phyloP scores from a whole-genome alignment of 1,140 invertebrate genomes.

The Propsilocerus akamusi region DNA sequence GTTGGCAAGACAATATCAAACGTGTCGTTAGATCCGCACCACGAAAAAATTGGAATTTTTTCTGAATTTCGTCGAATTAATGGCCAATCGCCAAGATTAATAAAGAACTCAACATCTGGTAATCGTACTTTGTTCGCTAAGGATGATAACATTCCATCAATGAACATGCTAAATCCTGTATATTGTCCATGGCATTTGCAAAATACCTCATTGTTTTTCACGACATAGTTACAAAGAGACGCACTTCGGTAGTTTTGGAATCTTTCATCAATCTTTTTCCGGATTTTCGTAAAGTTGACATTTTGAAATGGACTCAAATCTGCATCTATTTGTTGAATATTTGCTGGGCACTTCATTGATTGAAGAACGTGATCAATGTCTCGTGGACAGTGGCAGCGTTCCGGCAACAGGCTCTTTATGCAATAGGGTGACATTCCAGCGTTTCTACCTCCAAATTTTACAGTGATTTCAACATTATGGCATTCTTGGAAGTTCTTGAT shows the following conservation, averaged over 20 bases:
- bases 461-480: conserved; percentile 42
- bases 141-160: conserved; percentile 73
- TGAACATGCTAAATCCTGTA: conserved; percentile 92
- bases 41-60: conserved; percentile 77
- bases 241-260: conserved; percentile 37
- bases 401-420: conserved; percentile 54
- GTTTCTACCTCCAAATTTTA: conserved; percentile 47
- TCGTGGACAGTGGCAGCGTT: conserved; percentile 70
- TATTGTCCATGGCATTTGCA: conserved; percentile 83
- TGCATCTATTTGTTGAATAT: conserved; percentile 48
- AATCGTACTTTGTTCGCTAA: conserved; percentile 62
- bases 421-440: conserved; percentile 46
- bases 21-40: conserved; percentile 77
- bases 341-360: conserved; percentile 41
- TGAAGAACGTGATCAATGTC: conserved; percentile 45
- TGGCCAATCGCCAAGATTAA: conserved; percentile 94
- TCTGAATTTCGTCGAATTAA: conserved; percentile 34
- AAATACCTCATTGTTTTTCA: conserved; percentile 73
- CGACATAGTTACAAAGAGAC: conserved; percentile 79
- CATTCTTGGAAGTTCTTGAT: conserved; percentile 67
- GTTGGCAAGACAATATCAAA: conserved; percentile 87
- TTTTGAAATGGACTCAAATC: conserved; percentile 52
- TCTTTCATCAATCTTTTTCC: conserved; percentile 38
- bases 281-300: conserved; percentile 51
- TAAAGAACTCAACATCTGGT: conserved; percentile 78